phyloP scores from a whole-genome alignment of 2,797 vertebrate genomes.

The Florisuga fusca region DNA sequence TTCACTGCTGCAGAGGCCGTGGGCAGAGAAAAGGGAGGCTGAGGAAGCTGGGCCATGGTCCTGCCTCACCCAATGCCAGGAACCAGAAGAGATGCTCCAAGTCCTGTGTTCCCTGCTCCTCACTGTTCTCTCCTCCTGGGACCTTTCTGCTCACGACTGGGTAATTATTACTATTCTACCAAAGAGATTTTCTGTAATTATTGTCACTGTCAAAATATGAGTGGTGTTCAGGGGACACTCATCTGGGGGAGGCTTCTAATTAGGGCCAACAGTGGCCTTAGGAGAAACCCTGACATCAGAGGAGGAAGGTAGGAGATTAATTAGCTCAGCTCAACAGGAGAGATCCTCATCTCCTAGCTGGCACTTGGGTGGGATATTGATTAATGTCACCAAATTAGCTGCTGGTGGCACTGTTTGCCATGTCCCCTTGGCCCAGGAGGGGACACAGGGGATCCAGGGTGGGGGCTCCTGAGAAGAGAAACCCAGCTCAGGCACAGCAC shows the following conservation, averaged over 20 bases:
- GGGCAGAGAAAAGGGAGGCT: background rate
- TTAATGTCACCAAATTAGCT: background rate
- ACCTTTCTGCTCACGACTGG: background rate
- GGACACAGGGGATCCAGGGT: fast-evolving
- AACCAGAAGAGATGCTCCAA: background rate
- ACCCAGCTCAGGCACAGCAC: background rate
- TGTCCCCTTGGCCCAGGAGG: background rate
- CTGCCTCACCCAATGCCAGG: background rate
- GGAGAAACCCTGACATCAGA: background rate
- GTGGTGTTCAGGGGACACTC: background rate
- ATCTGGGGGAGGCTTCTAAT: conserved; percentile 38
- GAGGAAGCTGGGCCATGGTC: background rate
- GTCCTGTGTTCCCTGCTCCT: fast-evolving
- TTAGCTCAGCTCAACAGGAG: conserved; percentile 8
- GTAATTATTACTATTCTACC: background rate
- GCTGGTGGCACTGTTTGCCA: fast-evolving
- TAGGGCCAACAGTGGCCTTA: background rate
- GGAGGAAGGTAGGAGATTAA: conserved; percentile 20
- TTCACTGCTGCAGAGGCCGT: fast-evolving
- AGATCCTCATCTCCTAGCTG: background rate
- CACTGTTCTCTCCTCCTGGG: background rate
- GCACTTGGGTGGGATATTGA: background rate
- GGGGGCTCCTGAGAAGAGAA: background rate
- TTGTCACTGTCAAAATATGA: conserved; percentile 2
- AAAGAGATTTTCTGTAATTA: background rate